Conservation (phyloP, 2,888 invertebrate genomes). For the Synergus gifuensis region DNA sequence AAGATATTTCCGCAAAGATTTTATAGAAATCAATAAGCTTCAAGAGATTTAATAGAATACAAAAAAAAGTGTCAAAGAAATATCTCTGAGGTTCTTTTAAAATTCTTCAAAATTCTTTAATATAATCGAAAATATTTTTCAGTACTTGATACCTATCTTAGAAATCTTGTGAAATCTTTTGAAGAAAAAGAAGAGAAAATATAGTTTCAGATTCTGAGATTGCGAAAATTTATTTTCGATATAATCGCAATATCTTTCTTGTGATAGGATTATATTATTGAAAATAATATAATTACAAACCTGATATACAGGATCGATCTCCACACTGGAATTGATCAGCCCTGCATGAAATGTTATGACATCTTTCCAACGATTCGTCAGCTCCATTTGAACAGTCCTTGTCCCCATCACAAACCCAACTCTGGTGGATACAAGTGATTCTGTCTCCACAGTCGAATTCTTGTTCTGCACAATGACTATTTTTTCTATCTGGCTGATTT, state of each 20-base stretch:
- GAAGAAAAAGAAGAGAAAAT: background rate
- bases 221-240: background rate
- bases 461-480: slow-evolving; percentile 83
- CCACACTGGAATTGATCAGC: slow-evolving; percentile 93
- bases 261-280: background rate
- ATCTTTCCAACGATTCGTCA: slow-evolving; percentile 85
- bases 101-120: too few species aligned
- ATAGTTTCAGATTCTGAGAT: background rate
- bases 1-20: too few species aligned
- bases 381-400: slow-evolving; percentile 90
- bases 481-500: slow-evolving; percentile 79
- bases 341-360: slow-evolving; percentile 88
- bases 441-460: slow-evolving; percentile 91
- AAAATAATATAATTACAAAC: slow-evolving; percentile 55
- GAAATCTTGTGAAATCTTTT: too few species aligned
- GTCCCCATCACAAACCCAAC: slow-evolving; percentile 92
- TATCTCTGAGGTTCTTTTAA: too few species aligned
- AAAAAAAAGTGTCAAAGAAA: too few species aligned
- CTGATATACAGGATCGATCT: slow-evolving; percentile 87
- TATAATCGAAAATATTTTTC: too few species aligned
- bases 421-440: slow-evolving; percentile 88
- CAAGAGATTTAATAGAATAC: too few species aligned
- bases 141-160: too few species aligned
- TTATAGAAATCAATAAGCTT: too few species aligned
- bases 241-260: too few species aligned